These are phyloP conservation scores for Teleogryllus oceanicus DNA, from an alignment of 2,888 invertebrate species.

Conservation along the genomic window DNA sequence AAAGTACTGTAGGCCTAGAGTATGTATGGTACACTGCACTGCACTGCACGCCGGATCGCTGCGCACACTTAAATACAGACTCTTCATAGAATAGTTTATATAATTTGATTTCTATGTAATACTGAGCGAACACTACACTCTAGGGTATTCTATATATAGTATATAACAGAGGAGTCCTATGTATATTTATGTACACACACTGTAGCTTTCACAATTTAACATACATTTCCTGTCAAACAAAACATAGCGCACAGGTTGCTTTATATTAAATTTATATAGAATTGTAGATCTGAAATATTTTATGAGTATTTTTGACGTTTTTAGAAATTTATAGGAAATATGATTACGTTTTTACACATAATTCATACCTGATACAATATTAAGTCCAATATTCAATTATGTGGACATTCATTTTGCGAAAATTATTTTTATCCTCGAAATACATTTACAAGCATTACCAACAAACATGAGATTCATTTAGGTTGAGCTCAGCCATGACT, in stretches of 20 bases:
- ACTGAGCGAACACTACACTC: slow-evolving; percentile 6
- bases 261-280: slow-evolving; percentile 12
- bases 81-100: slow-evolving; percentile 1
- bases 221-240: neutral
- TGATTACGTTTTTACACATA: neutral
- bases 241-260: neutral
- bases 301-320: neutral
- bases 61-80: slow-evolving; percentile 11
- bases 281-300: slow-evolving; percentile 1
- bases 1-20: slow-evolving; percentile 23
- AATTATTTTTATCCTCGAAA: neutral
- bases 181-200: neutral
- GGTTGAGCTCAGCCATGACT: neutral
- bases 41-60: neutral
- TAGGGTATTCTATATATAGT: neutral
- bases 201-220: neutral
- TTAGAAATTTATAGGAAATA: neutral
- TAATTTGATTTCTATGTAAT: slow-evolving; percentile 6
- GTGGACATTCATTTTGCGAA: neutral
- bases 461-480: neutral
- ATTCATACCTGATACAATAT: neutral
- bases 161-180: slow-evolving; percentile 4
- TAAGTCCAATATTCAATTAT: neutral
- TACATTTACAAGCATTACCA: neutral
- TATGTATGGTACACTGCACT: slow-evolving; percentile 9